Evolutionary conservation across 2,797 vertebrate genomes (phyloP).

Genomic region (Glossophaga mutica): DNA sequence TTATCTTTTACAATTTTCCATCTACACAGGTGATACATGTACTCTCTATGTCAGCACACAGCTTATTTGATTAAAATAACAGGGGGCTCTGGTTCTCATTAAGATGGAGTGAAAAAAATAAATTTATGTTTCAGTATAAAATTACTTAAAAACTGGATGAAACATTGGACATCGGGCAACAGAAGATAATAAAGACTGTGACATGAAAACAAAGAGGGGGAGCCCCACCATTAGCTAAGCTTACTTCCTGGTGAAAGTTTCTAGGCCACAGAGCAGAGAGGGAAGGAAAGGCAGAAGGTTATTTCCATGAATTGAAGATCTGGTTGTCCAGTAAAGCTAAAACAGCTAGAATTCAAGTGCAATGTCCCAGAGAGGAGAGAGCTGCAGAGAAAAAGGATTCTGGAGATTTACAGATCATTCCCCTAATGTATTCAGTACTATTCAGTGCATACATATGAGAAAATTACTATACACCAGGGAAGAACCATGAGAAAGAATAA

Average conservation of each 20-base stretch:
- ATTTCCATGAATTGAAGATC: background rate
- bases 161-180: background rate
- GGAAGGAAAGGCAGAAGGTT: background rate
- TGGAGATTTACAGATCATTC: background rate
- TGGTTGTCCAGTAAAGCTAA: background rate
- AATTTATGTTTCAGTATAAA: background rate
- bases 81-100: background rate
- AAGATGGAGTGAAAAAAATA: background rate
- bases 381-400: background rate
- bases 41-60: background rate
- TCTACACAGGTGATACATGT: background rate
- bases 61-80: background rate
- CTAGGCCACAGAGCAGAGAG: background rate
- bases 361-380: background rate
- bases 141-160: background rate
- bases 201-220: background rate
- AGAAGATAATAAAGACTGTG: background rate
- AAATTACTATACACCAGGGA: background rate
- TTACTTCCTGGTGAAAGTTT: background rate
- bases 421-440: background rate
- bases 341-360: background rate
- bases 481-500: background rate
- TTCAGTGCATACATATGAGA: background rate
- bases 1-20: background rate
- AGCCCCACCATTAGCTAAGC: background rate